Evolutionary conservation across 2,888 invertebrate species (phyloP).

Genomic region (Vannuccia rotundouncinata): DNA sequence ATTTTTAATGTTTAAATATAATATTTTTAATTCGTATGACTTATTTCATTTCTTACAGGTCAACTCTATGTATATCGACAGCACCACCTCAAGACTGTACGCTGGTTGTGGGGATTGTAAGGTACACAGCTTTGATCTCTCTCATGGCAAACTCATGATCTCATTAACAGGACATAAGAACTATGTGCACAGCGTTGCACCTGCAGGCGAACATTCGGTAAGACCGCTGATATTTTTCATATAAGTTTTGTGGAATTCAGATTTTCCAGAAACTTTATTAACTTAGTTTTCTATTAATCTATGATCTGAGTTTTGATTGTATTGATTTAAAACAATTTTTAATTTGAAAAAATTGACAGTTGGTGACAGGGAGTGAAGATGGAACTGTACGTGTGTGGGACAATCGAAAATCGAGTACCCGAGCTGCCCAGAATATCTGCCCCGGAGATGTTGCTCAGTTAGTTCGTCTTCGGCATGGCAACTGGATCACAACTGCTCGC

Average conservation of each 20-base stretch:
- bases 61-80: neutral
- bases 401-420: neutral
- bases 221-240: too few species aligned
- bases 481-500: slow-evolving; percentile 8
- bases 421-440: neutral
- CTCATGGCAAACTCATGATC: neutral
- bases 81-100: neutral
- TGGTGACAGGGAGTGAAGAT: slow-evolving; percentile 5
- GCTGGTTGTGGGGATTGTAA: slow-evolving; percentile 23
- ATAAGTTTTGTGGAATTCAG: too few species aligned
- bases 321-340: too few species aligned
- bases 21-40: too few species aligned
- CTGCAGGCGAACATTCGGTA: neutral
- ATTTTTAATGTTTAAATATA: too few species aligned
- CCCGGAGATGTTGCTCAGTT: neutral
- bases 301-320: too few species aligned
- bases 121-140: neutral
- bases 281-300: too few species aligned
- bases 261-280: too few species aligned
- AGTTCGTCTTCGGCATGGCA: neutral
- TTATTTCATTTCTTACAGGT: too few species aligned
- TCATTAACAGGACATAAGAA: slow-evolving; percentile 1
- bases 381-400: slow-evolving; percentile 27
- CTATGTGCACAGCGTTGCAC: neutral
- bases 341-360: too few species aligned